phyloP scores from a whole-genome alignment of 2,888 invertebrate genomes.

The Mactromeris polynyma region DNA sequence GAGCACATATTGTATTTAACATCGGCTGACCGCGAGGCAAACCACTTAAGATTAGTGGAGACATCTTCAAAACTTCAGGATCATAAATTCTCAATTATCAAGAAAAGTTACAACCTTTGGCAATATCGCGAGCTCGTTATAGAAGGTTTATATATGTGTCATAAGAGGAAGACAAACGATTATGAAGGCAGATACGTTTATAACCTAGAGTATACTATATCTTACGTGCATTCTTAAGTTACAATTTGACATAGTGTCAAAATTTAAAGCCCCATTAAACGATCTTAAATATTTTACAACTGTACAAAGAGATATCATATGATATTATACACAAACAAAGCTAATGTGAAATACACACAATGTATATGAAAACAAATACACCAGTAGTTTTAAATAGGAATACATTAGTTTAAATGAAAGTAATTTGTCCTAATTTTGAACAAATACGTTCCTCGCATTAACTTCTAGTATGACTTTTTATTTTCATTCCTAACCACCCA shows the following conservation, averaged over 20 bases:
- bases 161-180: background rate
- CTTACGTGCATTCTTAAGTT: constrained; percentile 22
- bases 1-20: too few relatives aligned
- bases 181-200: background rate
- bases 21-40: background rate
- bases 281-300: constrained; percentile 24
- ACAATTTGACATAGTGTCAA: constrained; percentile 46
- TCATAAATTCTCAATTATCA: background rate
- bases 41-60: constrained; percentile 13
- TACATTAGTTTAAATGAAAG: constrained; percentile 36
- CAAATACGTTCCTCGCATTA: constrained; percentile 13
- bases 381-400: constrained; percentile 22
- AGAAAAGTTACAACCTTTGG: background rate
- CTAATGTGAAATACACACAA: background rate
- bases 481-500: constrained; percentile 32
- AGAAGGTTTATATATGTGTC: background rate
- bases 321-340: constrained; percentile 33
- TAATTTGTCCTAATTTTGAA: constrained; percentile 41
- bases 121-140: background rate
- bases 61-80: background rate
- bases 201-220: background rate
- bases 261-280: constrained; percentile 39
- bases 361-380: constrained; percentile 16
- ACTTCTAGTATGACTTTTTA: constrained; percentile 23
- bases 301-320: background rate